Conservation (phyloP, 2,113 vertebrate genomes). For the Pelvicachromis taeniatus region DNA sequence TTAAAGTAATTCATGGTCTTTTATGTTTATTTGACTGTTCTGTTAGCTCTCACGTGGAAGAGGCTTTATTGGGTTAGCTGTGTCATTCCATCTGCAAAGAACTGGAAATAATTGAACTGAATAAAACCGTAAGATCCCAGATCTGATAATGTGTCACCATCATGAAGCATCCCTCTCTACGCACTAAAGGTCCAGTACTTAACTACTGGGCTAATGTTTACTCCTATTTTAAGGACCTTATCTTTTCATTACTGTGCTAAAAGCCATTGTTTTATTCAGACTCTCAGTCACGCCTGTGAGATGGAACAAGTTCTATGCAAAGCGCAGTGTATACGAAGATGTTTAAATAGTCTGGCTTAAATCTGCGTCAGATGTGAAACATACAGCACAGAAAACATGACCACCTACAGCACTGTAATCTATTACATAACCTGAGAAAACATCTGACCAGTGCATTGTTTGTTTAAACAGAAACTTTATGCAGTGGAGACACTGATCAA, state of each 20-base stretch:
- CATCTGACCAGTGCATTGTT: constrained; percentile 26
- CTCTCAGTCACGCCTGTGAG: background rate
- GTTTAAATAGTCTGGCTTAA: background rate
- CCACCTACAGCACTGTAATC: background rate
- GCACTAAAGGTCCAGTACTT: background rate
- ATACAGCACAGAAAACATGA: background rate
- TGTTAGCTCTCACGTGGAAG: background rate
- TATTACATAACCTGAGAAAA: constrained; percentile 41
- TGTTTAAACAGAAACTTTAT: background rate
- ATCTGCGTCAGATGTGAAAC: background rate
- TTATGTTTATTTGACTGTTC: background rate
- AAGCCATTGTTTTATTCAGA: background rate
- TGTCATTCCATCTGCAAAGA: background rate
- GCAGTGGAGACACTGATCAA: background rate
- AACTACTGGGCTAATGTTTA: constrained; percentile 6
- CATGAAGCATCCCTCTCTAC: background rate
- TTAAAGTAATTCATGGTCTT: background rate
- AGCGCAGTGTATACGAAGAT: background rate
- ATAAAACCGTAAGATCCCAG: background rate
- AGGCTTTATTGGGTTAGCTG: background rate
- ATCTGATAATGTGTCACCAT: constrained; percentile 6
- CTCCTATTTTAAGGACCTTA: background rate
- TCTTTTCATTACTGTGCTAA: background rate
- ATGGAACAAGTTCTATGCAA: background rate
- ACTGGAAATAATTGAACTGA: background rate